phyloP scores from a whole-genome alignment of 1,140 invertebrate genomes.

The Drosophila baimaii region DNA sequence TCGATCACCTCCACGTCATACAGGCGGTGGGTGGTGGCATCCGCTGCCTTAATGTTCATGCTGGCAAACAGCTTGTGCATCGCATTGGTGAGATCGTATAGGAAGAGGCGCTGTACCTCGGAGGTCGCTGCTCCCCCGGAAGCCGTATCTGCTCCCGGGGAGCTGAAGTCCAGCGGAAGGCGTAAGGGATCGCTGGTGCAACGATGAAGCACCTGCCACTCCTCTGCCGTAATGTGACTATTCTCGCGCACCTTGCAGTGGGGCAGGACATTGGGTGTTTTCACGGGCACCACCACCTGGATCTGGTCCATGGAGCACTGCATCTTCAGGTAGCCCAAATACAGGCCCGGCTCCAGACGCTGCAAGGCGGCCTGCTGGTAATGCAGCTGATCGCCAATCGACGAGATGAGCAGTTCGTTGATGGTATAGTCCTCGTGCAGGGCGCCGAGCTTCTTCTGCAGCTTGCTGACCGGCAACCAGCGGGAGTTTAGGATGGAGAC shows the following conservation, averaged over 20 bases:
- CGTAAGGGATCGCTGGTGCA: slow-evolving; percentile 82
- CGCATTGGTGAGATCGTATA: slow-evolving; percentile 89
- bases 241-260: slow-evolving; percentile 96
- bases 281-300: slow-evolving; percentile 95
- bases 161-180: slow-evolving; percentile 84
- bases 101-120: slow-evolving; percentile 91
- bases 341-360: slow-evolving; percentile 93
- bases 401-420: slow-evolving; percentile 92
- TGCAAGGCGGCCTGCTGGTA: slow-evolving; percentile 94
- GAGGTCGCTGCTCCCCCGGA: slow-evolving; percentile 74
- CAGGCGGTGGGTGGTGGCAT: slow-evolving; percentile 89
- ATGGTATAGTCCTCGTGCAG: slow-evolving; percentile 90
- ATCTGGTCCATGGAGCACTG: slow-evolving; percentile 97
- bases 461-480: slow-evolving; percentile 94
- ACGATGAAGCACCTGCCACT: slow-evolving; percentile 93
- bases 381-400: slow-evolving; percentile 94
- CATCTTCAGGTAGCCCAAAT: slow-evolving; percentile 97
- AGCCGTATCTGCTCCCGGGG: slow-evolving; percentile 78
- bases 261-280: slow-evolving; percentile 96
- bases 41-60: slow-evolving; percentile 90
- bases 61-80: slow-evolving; percentile 90
- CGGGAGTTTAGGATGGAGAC: slow-evolving; percentile 94
- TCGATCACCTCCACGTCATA: slow-evolving; percentile 97
- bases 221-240: slow-evolving; percentile 97
- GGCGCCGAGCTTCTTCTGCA: slow-evolving; percentile 86